phyloP scores from a whole-genome alignment of 1,140 invertebrate species.

The Harlomillsia oculata region DNA sequence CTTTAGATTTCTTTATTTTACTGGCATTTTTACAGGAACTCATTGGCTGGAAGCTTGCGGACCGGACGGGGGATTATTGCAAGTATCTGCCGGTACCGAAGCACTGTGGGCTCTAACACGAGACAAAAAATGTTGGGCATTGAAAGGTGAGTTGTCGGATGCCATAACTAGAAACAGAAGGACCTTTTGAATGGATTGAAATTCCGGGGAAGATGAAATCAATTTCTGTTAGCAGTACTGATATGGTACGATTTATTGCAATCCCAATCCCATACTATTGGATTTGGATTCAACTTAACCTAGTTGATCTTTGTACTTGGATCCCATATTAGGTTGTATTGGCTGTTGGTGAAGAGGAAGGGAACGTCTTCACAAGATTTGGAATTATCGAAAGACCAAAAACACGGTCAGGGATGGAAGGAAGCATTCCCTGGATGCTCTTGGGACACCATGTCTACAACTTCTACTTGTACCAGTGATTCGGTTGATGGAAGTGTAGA shows the following conservation, averaged over 20 bases:
- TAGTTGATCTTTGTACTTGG: not conserved
- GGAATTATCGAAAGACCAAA: constrained; percentile 30
- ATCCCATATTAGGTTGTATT: constrained; percentile 20
- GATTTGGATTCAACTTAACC: not conserved
- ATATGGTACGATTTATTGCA: constrained; percentile 57
- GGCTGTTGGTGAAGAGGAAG: constrained; percentile 22
- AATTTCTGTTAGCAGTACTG: constrained; percentile 72
- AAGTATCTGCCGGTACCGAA: constrained; percentile 73
- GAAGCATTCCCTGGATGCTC: constrained; percentile 13
- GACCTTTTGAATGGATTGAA: constrained; percentile 62
- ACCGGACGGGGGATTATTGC: constrained; percentile 49
- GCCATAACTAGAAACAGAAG: not conserved
- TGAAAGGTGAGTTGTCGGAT: constrained; percentile 21
- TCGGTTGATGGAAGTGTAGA: constrained; percentile 9
- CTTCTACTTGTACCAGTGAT: constrained; percentile 1
- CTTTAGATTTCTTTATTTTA: too few relatives aligned
- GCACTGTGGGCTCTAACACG: constrained; percentile 77
- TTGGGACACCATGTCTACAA: constrained; percentile 23
- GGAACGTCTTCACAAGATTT: constrained; percentile 5
- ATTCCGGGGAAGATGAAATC: constrained; percentile 63
- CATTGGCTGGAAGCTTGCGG: constrained; percentile 68
- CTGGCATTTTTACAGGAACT: constrained; percentile 30
- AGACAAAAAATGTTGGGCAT: constrained; percentile 44
- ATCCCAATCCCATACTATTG: not conserved
- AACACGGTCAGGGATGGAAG: constrained; percentile 30